A percentile compares a stretch with the other conserved stretches of the same genome.
phyloP scores from a whole-genome alignment of 2,888 invertebrate species.

The Apamea anceps region DNA sequence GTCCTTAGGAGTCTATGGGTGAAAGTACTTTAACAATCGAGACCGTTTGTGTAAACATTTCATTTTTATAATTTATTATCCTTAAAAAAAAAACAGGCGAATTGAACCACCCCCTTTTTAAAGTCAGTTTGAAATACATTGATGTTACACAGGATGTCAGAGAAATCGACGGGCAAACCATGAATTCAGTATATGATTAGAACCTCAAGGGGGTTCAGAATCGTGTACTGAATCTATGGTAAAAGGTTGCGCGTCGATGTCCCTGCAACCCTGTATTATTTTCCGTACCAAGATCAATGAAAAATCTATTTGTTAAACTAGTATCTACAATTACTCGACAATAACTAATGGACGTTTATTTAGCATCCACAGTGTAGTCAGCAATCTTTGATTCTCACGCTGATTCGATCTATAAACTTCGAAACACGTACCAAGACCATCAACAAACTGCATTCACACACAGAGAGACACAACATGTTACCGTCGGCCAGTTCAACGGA shows the following conservation, averaged over 20 bases:
- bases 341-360: neutral
- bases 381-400: neutral
- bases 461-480: conserved; percentile 14
- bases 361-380: neutral
- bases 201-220: no score
- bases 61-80: no score
- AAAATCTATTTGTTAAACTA: neutral
- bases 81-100: neutral
- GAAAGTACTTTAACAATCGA: neutral
- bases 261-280: neutral
- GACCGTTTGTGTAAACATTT: neutral
- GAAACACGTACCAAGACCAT: neutral
- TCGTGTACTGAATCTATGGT: no score
- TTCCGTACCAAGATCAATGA: no score
- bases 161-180: no score
- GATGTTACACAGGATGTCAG: neutral
- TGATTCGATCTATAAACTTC: conserved; percentile 27
- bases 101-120: neutral
- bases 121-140: neutral
- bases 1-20: neutral
- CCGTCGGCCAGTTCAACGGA: conserved; percentile 48
- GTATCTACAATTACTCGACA: neutral
- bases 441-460: conserved; percentile 17
- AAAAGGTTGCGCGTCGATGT: no score
- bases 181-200: no score